Conservation (phyloP, 2,888 invertebrate genomes). For the Drosophila percnosoma region DNA sequence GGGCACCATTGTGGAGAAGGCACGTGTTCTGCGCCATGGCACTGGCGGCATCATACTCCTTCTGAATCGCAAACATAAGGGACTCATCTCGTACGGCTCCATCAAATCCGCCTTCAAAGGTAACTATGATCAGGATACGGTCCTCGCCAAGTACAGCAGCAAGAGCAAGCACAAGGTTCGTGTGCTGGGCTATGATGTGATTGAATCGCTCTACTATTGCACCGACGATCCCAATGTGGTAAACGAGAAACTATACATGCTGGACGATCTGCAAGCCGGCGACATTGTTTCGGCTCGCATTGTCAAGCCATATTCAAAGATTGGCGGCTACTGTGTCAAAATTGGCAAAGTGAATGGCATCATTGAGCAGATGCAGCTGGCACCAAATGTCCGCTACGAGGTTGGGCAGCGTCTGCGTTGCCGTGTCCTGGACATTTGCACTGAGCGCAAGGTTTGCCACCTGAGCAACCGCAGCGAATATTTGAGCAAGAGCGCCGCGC, state of each 20-base stretch:
- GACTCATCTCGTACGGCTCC: slow-evolving; percentile 81
- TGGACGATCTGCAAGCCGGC: slow-evolving; percentile 86
- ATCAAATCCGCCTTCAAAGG: slow-evolving; percentile 80
- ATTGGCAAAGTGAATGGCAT: slow-evolving; percentile 87
- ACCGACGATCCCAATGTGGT: slow-evolving; percentile 87
- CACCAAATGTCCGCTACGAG: slow-evolving; percentile 86
- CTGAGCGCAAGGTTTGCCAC: slow-evolving; percentile 85
- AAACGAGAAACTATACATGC: slow-evolving; percentile 86
- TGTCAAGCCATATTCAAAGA: slow-evolving; percentile 84
- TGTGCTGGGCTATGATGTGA: slow-evolving; percentile 88
- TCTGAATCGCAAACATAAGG: slow-evolving; percentile 79
- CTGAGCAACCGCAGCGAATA: slow-evolving; percentile 89
- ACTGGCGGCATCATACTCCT: slow-evolving; percentile 84
- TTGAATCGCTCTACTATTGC: slow-evolving; percentile 89
- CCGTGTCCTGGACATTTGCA: slow-evolving; percentile 86
- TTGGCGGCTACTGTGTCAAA: slow-evolving; percentile 85
- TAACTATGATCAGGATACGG: slow-evolving; percentile 84
- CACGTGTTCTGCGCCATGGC: slow-evolving; percentile 85
- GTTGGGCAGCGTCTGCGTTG: slow-evolving; percentile 87
- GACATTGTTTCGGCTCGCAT: slow-evolving; percentile 86
- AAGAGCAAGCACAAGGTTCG: slow-evolving; percentile 86
- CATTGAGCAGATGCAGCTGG: slow-evolving; percentile 87
- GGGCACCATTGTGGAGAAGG: slow-evolving; percentile 87
- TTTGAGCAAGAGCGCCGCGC: slow-evolving; percentile 86
- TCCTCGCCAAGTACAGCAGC: slow-evolving; percentile 82